Percentiles rank a stretch among this genome's conserved stretches.
These are phyloP conservation scores for Tetramorium alpestre DNA, from an alignment of 1,140 invertebrate genomes.

Conservation along the genomic window DNA sequence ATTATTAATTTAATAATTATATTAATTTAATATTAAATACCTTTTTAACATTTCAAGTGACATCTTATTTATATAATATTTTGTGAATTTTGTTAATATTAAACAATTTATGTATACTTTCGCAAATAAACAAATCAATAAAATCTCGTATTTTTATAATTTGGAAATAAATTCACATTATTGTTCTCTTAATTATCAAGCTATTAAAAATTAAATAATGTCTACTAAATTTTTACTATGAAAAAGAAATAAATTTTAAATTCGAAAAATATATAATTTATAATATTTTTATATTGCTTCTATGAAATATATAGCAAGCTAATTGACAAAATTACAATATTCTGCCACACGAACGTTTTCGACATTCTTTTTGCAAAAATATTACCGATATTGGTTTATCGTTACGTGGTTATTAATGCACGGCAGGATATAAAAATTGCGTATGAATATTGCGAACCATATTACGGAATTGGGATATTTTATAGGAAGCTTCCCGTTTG, in stretches of 20 bases:
- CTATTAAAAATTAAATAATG: slow-evolving; percentile 20
- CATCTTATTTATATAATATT: too few relatives aligned
- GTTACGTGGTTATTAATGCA: not conserved
- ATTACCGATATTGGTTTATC: not conserved
- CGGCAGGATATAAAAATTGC: not conserved
- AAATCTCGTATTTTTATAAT: not conserved
- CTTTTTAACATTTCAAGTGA: not conserved
- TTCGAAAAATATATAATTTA: not conserved
- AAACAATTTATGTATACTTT: not conserved
- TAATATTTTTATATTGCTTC: not conserved
- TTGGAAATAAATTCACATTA: not conserved
- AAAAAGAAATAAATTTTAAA: not conserved
- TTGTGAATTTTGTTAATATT: not conserved
- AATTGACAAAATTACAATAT: not conserved
- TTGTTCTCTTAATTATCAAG: not conserved
- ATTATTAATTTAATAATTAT: not conserved
- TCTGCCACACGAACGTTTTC: not conserved
- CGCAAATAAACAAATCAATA: not conserved
- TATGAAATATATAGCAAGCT: not conserved
- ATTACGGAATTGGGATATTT: not conserved
- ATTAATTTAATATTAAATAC: not conserved
- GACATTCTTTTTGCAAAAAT: not conserved
- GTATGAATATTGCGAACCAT: not conserved
- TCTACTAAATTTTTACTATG: not conserved
- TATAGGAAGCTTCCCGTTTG: slow-evolving; percentile 13